Conservation (phyloP, 2,888 invertebrate genomes). For the Brachyopa scutellaris region DNA sequence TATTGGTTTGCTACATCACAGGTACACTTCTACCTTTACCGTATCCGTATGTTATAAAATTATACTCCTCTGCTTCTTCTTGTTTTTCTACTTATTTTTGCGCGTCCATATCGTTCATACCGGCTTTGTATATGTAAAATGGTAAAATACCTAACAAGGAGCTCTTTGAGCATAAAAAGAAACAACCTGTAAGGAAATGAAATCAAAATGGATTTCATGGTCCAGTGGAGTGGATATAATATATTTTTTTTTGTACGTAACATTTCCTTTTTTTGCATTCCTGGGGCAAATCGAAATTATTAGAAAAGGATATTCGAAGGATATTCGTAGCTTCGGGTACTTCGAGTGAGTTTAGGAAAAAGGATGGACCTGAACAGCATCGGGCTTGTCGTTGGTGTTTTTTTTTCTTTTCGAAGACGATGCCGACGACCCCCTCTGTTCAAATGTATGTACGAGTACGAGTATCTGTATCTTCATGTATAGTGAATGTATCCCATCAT, state of each 20-base stretch:
- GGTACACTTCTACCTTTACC: too few species aligned
- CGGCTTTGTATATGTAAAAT: slow-evolving; percentile 58
- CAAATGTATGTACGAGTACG: not conserved
- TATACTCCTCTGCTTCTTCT: slow-evolving; percentile 32
- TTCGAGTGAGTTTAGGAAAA: slow-evolving; percentile 61
- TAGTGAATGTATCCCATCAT: slow-evolving; percentile 46
- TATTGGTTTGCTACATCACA: slow-evolving; percentile 59
- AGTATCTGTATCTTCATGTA: slow-evolving; percentile 11
- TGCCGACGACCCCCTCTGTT: slow-evolving; percentile 2
- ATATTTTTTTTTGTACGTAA: slow-evolving; percentile 57
- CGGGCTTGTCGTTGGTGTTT: slow-evolving; percentile 13
- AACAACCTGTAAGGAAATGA: slow-evolving; percentile 75
- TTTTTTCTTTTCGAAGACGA: not conserved
- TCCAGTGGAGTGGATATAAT: slow-evolving; percentile 76
- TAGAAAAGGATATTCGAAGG: slow-evolving; percentile 72
- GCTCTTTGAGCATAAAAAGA: slow-evolving; percentile 67
- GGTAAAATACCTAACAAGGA: slow-evolving; percentile 71
- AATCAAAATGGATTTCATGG: slow-evolving; percentile 77
- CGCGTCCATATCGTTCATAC: slow-evolving; percentile 50
- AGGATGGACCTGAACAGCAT: slow-evolving; percentile 64
- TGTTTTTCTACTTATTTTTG: slow-evolving; percentile 17
- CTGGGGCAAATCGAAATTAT: slow-evolving; percentile 73
- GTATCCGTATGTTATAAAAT: slow-evolving; percentile 69
- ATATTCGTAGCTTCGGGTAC: slow-evolving; percentile 69
- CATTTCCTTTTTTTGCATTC: slow-evolving; percentile 47